Evolutionary conservation across 2,888 invertebrate genomes (phyloP), one percentile per base, ranked within the genome.

Genomic region (Athalia circularis): DNA sequence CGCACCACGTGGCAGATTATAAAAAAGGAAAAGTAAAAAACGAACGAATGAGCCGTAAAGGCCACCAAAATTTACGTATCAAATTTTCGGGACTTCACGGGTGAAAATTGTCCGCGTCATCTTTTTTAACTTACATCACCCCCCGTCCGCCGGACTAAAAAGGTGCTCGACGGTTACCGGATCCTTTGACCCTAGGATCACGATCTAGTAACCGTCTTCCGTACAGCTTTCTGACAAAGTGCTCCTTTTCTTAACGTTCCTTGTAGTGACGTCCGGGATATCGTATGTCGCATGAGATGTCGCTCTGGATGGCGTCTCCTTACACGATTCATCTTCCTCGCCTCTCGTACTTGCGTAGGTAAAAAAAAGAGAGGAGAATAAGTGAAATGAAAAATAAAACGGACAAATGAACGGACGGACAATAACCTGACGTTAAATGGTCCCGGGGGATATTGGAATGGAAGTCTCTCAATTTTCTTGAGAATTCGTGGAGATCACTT

Each of bases 321-420:
- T 72, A 72, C 72, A 59, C 72, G 72, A 72, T 72, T 72, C 72
- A 72, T 72, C 72, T 72, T 47, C 59, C 72, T 59, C 8, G 72
- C 59, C 57, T 59, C 72, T 59, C 59, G 59, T 72, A 59, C 57
- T 59, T 13, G 9, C 47, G 59, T 59, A 57, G 13, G 52, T 13
- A 59, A 13, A 47, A 15, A 13, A 68, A 47, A 59, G 7, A 15
- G 5, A 6, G 4, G 15, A 29, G 54, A 11, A 54, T 54, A 29
- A 29, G 29, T 29, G 29, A 29, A 29, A 29, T 29, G 29, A 29
- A 29, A 29, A 29, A 29, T 29, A 8, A n/a, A 50, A 47, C 4
- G 50, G n/a, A 54, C 54, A 3, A 54, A 47, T 15, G n/a, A 50
- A 43, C 6, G 8, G n/a, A 43, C 65, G 13, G 15, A 50, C 43